A percentile compares a stretch with the other conserved stretches of the same genome.
phyloP scores from a whole-genome alignment of 2,797 vertebrate species.

The Strix occidentalis region DNA sequence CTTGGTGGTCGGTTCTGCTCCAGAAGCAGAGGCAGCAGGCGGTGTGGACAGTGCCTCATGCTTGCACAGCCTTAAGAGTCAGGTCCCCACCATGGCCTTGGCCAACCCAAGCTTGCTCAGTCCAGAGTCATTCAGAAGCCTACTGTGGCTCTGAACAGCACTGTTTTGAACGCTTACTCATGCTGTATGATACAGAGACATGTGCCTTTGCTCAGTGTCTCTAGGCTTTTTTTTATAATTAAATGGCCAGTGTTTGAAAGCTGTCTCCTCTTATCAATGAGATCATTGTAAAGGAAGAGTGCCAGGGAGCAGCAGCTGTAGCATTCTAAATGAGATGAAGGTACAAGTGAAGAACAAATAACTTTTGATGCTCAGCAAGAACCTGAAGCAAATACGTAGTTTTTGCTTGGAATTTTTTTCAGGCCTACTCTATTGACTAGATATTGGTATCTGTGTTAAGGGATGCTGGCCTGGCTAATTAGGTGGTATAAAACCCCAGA shows the following conservation, averaged over 20 bases:
- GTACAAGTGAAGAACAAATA: background rate
- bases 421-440: background rate
- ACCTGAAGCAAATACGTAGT: background rate
- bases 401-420: background rate
- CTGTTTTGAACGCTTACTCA: background rate
- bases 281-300: background rate
- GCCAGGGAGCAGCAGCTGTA: background rate
- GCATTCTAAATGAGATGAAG: background rate
- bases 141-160: background rate
- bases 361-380: background rate
- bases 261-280: background rate
- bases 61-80: background rate
- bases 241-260: background rate
- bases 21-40: background rate
- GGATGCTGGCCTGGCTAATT: background rate
- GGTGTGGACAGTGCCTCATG: accelerated
- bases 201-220: background rate
- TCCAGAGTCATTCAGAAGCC: background rate
- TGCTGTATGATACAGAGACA: background rate
- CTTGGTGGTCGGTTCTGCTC: background rate
- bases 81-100: background rate
- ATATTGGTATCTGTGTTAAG: background rate
- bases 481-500: background rate
- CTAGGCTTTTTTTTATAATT: background rate
- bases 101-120: background rate